Evolutionary conservation across 1,140 invertebrate genomes (phyloP).

Genomic region (Drosophila tristis): DNA sequence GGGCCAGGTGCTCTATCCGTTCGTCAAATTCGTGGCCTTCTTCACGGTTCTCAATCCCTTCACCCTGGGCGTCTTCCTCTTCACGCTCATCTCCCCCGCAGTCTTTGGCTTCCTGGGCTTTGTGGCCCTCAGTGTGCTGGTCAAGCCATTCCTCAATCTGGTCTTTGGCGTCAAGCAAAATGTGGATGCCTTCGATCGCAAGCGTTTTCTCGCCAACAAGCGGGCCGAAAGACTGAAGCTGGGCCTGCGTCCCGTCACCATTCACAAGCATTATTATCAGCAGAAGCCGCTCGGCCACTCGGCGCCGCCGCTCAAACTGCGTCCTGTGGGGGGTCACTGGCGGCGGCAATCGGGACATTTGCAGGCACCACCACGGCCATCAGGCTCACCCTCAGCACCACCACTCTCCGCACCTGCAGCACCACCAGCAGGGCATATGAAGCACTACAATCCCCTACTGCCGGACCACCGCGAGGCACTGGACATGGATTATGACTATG

Average conservation of each 20-base stretch:
- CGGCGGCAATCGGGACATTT: constrained; percentile 13
- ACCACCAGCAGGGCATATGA: background rate
- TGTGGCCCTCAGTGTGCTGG: constrained; percentile 67
- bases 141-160: constrained; percentile 72
- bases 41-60: constrained; percentile 80
- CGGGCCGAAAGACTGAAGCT: constrained; percentile 61
- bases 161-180: constrained; percentile 72
- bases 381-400: background rate
- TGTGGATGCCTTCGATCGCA: constrained; percentile 61
- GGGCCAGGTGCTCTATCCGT: constrained; percentile 75
- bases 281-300: constrained; percentile 56
- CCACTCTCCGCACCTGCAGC: background rate
- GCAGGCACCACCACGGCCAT: background rate
- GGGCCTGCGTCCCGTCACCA: constrained; percentile 65
- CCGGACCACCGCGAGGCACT: constrained; percentile 34
- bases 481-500: constrained; percentile 10
- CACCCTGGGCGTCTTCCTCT: constrained; percentile 75
- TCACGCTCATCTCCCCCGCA: constrained; percentile 69
- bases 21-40: constrained; percentile 79
- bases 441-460: constrained; percentile 49
- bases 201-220: constrained; percentile 51
- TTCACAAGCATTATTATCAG: constrained; percentile 80
- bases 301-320: constrained; percentile 43
- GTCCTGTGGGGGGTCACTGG: constrained; percentile 40
- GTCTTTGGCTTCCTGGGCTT: constrained; percentile 79